These are phyloP conservation scores for Papilio gigon DNA, from an alignment of 2,888 invertebrate genomes.

Conservation along the genomic window DNA sequence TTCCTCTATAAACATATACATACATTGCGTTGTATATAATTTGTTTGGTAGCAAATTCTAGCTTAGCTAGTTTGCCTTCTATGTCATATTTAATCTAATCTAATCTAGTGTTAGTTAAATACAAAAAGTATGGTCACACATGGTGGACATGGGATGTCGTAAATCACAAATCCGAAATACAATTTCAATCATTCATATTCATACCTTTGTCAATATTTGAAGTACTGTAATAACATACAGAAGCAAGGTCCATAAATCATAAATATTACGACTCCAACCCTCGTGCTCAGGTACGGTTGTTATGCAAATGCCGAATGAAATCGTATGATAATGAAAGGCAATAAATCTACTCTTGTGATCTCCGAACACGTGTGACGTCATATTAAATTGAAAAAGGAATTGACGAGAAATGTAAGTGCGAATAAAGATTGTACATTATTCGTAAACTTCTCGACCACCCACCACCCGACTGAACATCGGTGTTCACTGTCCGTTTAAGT, in stretches of 20 bases:
- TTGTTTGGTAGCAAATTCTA: no score
- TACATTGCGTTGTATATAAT: no score
- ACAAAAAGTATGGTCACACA: no score
- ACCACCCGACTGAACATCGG: no score
- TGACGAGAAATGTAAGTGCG: background rate
- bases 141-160: no score
- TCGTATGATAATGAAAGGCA: slow-evolving; percentile 30
- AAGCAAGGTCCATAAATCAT: slow-evolving; percentile 21
- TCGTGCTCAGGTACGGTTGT: slow-evolving; percentile 24
- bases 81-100: no score
- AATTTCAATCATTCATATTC: background rate
- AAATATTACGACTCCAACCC: slow-evolving; percentile 22
- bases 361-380: slow-evolving; percentile 10
- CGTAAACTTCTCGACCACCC: no score
- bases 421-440: no score
- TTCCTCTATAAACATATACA: no score
- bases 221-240: slow-evolving; percentile 10
- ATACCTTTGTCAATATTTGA: slow-evolving; percentile 22
- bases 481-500: background rate
- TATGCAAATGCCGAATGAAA: slow-evolving; percentile 34
- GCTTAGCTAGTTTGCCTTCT: no score
- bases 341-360: slow-evolving; percentile 25
- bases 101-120: no score
- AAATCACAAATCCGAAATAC: background rate
- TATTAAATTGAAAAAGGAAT: background rate